Base-by-base conservation (phyloP, 2,888 invertebrate species). In the Heteropelma amictum region DNA sequence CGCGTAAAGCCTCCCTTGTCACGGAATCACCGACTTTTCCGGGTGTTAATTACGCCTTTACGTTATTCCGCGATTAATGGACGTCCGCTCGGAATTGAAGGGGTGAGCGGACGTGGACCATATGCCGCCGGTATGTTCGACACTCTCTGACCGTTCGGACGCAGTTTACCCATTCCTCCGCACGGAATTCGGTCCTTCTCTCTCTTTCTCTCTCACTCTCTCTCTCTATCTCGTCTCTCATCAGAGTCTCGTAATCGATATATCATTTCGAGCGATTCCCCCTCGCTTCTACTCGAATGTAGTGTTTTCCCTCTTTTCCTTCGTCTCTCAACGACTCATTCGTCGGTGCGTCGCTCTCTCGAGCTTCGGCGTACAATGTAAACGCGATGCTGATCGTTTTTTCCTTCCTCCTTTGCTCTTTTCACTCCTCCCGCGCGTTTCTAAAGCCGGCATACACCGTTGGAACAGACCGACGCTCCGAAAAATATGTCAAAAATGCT, bases 231-330 rank as follows among this genome's bases (percentile, higher is more conserved):
- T 45, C 58, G 63, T 78, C 79, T 83, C 82, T n/a, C n/a, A n/a
- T n/a, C n/a, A n/a, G n/a, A 82, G 65, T 77, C 75, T 84, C 84
- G 81, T 85, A 86, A 86, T 88, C 87, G 86, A 88, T 86, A 85
- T 87, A 86, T 87, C 84, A 87, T 87, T 86, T 82, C 82, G 79
- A 58, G 12, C 79, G 73, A 75, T 70, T 77, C 76, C 80, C 82
- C 82, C 81, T 84, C 81, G 5, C 30, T 6, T 78, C 67, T 73
- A 40, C 45, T 42, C 30, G 33, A 26, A 61, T 53, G 38, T 40
- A 65, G 54, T n/a, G n/a, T 53, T 61, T 67, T 72, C 40, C 19
- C 54, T 54, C 42, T 7, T 33, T 68, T 63, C 65, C 60, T 23
- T 42, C 35, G 21, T 53, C 12, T 33, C 33, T 40, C 28, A 17